Evolutionary conservation across 1,140 invertebrate species (phyloP), one percentile per base, ranked within the genome.

Genomic region (Drosophila ogumai): DNA sequence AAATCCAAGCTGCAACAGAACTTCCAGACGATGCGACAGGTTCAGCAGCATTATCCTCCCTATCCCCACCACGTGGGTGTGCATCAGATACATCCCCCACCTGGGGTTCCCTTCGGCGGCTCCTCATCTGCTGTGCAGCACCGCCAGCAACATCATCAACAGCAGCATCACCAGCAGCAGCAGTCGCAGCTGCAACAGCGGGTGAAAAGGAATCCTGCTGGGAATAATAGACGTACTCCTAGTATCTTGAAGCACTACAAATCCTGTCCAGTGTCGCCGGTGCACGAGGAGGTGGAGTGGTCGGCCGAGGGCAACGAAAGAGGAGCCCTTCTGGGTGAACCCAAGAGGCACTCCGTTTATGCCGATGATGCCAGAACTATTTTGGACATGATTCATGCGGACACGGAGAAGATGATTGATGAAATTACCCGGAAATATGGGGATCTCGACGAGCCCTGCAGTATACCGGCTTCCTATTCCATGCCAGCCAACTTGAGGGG

Each of bases 231-330:
- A 5, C 93, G 93, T 44, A 93, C 93, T n/a, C 93, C 94, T 8
- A 94, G 94, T 79, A 95, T 95, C 44, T 93, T 95, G 59, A 95
- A 95, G 71, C 94, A 95, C 88, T 95, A 95, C 68, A 95, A 95
- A 78, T 95, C 95, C 7, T 94, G 95, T 77, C 95, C 95, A 1
- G 95, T 95, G 0, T 95, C 95, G 3, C 95, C 95, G 0, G 95
- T 95, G 0, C 95, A 94, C 32, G 95, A 95, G 80, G 95, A 95
- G 79, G 94, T 95, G 25, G 94, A 95, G 80, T 95, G 95, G 94
- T 94, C 91, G 0, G 77, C 71, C 3, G 82, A 91, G 13, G 63
- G 75, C 12, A 72, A 73, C 56, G 82, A 82, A 6, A 71, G 77
- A 7, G 76, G 75, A 10, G 75, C 72, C 3, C 56, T 80, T 0